These are phyloP conservation scores for Pygocentrus nattereri DNA, from an alignment of 2,797 vertebrate species.

Conservation along the genomic window DNA sequence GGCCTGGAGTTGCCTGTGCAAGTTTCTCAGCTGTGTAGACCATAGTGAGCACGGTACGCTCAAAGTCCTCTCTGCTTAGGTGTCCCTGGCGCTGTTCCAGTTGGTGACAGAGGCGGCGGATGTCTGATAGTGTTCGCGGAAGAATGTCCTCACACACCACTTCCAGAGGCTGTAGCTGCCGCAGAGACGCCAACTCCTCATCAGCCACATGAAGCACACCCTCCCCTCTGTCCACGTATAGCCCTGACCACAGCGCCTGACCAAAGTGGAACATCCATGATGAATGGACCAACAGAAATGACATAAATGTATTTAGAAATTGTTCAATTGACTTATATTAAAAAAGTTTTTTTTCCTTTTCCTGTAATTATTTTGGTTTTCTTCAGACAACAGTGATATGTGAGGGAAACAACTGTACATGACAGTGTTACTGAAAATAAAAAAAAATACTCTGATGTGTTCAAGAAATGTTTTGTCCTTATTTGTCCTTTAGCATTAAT, in stretches of 20 bases:
- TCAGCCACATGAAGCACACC: constrained; percentile 83
- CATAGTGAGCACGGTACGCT: constrained; percentile 90
- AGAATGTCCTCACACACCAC: constrained; percentile 88
- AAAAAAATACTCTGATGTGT: too few species aligned
- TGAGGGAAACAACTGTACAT: too few species aligned
- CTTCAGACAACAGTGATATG: too few species aligned
- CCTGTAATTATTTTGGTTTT: too few species aligned
- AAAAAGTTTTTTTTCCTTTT: too few species aligned
- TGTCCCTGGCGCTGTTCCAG: constrained; percentile 69
- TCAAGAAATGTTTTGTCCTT: too few species aligned
- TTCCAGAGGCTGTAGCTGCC: constrained; percentile 81
- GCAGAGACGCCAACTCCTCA: constrained; percentile 88
- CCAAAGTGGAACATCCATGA: too few species aligned
- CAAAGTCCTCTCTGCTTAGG: constrained; percentile 88
- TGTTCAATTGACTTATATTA: too few species aligned
- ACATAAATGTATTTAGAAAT: too few species aligned
- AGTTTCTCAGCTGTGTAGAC: constrained; percentile 84
- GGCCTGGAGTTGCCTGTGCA: constrained; percentile 64
- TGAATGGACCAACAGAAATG: too few species aligned
- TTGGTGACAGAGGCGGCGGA: constrained; percentile 81
- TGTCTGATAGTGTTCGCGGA: constrained; percentile 89
- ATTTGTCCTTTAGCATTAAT: too few species aligned
- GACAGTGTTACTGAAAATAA: too few species aligned
- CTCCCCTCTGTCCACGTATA: constrained; percentile 78
- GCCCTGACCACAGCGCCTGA: constrained; percentile 88